phyloP scores from a whole-genome alignment of 1,140 invertebrate species.

The Helicoverpa armigera region DNA sequence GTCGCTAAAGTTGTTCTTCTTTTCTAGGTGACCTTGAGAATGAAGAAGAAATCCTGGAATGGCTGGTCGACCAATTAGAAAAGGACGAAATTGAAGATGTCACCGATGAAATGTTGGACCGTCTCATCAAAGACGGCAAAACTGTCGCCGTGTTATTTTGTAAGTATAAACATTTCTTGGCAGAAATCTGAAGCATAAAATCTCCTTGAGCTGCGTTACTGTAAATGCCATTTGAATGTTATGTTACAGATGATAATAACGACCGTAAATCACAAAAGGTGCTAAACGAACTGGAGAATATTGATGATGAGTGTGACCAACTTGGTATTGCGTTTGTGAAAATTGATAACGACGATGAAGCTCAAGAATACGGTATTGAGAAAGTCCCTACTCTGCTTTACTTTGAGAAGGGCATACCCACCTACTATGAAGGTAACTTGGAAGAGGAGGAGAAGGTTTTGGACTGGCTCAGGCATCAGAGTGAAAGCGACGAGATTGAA shows the following conservation, averaged over 20 bases:
- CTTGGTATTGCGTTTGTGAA: conserved; percentile 96
- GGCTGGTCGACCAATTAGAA: conserved; percentile 94
- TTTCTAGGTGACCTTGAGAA: conserved; percentile 94
- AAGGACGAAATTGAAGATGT: conserved; percentile 98
- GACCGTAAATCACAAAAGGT: conserved; percentile 95
- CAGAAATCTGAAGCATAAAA: conserved; percentile 21
- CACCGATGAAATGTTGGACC: conserved; percentile 97
- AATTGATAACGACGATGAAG: conserved; percentile 96
- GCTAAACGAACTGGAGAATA: conserved; percentile 96
- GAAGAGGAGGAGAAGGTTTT: conserved; percentile 97
- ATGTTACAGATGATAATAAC: conserved; percentile 93
- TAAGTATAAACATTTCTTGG: conserved; percentile 86
- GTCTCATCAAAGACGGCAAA: conserved; percentile 95
- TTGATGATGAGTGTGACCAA: conserved; percentile 97
- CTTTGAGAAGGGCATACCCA: conserved; percentile 96
- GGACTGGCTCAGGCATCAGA: conserved; percentile 94
- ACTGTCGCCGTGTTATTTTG: conserved; percentile 97
- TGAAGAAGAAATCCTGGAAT: conserved; percentile 96
- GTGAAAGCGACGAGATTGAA: conserved; percentile 96
- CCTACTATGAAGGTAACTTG: conserved; percentile 95
- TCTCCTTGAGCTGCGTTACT: conserved; percentile 27
- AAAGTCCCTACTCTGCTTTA: conserved; percentile 95
- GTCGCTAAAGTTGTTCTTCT: conserved; percentile 40
- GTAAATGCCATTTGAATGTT: conserved; percentile 32
- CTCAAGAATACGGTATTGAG: conserved; percentile 96